phyloP scores from a whole-genome alignment of 1,140 invertebrate genomes.

The Pinna nobilis region DNA sequence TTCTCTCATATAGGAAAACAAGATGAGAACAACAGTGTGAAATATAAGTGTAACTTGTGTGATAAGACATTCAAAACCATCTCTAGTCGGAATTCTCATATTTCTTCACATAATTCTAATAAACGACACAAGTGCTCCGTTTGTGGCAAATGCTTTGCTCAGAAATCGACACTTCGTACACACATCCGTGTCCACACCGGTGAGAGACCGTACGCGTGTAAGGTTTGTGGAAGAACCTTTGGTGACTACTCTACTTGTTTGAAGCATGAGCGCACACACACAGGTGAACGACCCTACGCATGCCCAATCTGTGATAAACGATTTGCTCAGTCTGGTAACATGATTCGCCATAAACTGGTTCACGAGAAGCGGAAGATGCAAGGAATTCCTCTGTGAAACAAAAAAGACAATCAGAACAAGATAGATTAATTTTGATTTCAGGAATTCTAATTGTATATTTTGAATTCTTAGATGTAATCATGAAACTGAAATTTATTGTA shows the following conservation, averaged over 20 bases:
- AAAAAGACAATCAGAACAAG: neutral
- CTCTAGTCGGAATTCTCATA: constrained; percentile 29
- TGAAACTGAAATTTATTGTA: too few species aligned
- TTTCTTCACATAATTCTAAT: constrained; percentile 13
- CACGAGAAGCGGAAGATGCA: constrained; percentile 12
- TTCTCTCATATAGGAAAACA: too few species aligned
- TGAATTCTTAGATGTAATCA: too few species aligned
- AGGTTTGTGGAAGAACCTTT: constrained; percentile 83
- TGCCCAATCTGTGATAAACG: constrained; percentile 93
- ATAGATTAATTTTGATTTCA: too few species aligned
- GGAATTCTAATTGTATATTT: too few species aligned
- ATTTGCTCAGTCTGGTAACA: constrained; percentile 92
- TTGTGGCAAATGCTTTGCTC: constrained; percentile 83
- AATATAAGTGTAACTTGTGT: constrained; percentile 3
- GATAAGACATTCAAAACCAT: constrained; percentile 23
- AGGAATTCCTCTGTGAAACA: neutral
- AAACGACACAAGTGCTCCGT: constrained; percentile 32
- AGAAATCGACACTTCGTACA: constrained; percentile 61
- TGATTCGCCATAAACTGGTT: constrained; percentile 68
- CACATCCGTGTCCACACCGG: constrained; percentile 64
- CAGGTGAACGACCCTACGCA: constrained; percentile 90
- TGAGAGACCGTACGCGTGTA: constrained; percentile 68
- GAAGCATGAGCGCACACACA: constrained; percentile 78
- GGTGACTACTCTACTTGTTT: constrained; percentile 74
- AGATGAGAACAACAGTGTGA: too few species aligned